These are phyloP conservation scores for Arenaria interpres DNA, from an alignment of 2,113 vertebrate species.

Conservation along the genomic window DNA sequence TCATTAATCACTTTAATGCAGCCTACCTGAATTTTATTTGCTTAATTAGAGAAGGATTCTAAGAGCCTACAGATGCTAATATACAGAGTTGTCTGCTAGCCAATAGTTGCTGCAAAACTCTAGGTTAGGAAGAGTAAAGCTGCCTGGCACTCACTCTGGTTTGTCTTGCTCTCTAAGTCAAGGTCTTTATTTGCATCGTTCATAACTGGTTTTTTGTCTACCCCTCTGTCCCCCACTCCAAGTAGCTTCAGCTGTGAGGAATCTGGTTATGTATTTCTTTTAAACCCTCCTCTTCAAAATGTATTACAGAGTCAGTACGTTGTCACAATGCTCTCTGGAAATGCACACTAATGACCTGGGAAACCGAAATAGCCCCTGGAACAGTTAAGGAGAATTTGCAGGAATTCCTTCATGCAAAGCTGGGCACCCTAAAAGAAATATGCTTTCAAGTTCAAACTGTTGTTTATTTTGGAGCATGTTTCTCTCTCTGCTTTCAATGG, in stretches of 20 bases:
- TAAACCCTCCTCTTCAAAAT: slow-evolving; percentile 3
- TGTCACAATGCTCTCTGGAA: neutral
- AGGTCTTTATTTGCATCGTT: slow-evolving; percentile 52
- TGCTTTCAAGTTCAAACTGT: slow-evolving; percentile 63
- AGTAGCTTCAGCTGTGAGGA: neutral
- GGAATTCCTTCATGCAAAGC: slow-evolving; percentile 69
- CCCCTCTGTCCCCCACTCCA: neutral
- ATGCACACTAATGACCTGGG: neutral
- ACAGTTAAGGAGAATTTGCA: slow-evolving; percentile 41
- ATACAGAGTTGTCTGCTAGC: slow-evolving; percentile 46
- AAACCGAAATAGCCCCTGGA: slow-evolving; percentile 41
- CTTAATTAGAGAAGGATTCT: neutral
- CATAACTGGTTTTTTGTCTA: neutral
- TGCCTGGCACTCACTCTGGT: neutral
- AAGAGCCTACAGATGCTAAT: slow-evolving; percentile 10
- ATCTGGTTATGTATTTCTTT: neutral
- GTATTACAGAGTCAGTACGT: neutral
- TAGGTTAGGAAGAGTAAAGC: slow-evolving; percentile 58
- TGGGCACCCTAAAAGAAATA: slow-evolving; percentile 75
- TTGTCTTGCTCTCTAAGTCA: slow-evolving; percentile 18
- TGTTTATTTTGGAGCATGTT: slow-evolving; percentile 77
- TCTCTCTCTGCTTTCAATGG: slow-evolving; percentile 71
- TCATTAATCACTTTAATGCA: neutral
- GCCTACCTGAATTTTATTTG: neutral
- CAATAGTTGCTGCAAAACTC: slow-evolving; percentile 54